Base-by-base conservation (phyloP, 2,113 vertebrate species). In the Zapus hudsonius region DNA sequence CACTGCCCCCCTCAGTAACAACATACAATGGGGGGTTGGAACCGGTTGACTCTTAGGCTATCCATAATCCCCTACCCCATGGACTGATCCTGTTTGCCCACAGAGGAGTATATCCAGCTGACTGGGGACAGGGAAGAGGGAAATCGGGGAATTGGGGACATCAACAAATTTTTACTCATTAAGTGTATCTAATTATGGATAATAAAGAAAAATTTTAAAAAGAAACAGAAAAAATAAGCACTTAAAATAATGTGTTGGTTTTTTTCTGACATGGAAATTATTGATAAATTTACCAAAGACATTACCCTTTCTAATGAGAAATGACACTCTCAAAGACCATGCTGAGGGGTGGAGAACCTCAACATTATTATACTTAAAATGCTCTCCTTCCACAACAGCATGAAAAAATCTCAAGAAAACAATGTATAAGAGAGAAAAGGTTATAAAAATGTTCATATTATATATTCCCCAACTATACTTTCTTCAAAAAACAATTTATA, bases 401-500 rank as follows among this genome's bases (percentile, higher is more conserved):
- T 47, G 5, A 78, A 55, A 44, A 44, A 36, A 40, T 33, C 15
- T 78, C 9, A 44, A 63, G 40, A 61, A 27, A 19, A 47, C 36
- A 63, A 25, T 38, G 3, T 12, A 80, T 16, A 80, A 8, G 2
- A 29, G 4, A 59, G 52, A 67, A 92, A 15, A 33, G 52, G 67
- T 72, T 19, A 59, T 40, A 59, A 70, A n/a, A 81, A 38, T 47
- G 31, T 61, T 17, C 0, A 5, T 42, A 27, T 42, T 61, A 61
- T 52, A 61, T 75, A 69, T 69, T 44, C 3, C 38, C 3, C 29
- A 81, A 70, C 36, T 70, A 44, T 44, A 75, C 55, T 40, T 15
- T 78, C 16, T 74, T 93, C 47, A 29, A 90, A 12, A 87, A 93
- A 59, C 17, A 93, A 81, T n/a, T 61, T 87, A 19, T 22, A 81